Conservation (phyloP, 1,140 invertebrate species). For the Argopecten irradians region DNA sequence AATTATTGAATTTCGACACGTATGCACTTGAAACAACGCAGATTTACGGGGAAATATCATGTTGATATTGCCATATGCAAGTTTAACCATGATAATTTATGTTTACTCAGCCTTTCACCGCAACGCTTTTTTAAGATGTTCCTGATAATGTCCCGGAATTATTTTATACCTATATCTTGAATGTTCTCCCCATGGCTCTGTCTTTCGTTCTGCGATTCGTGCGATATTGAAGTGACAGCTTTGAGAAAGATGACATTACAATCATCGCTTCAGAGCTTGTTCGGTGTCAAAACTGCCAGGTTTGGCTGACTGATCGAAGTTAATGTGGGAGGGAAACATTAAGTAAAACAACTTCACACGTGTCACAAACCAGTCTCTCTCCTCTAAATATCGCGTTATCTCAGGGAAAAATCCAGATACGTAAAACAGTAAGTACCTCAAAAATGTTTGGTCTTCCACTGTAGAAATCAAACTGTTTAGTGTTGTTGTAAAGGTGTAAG, state of each 20-base stretch:
- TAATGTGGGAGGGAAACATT: not conserved
- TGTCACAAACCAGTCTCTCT: not conserved
- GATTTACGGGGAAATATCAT: not conserved
- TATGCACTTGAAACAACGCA: not conserved
- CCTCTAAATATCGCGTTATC: not conserved
- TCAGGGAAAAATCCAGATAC: not conserved
- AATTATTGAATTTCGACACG: not conserved
- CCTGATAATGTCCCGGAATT: not conserved
- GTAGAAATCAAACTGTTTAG: no score
- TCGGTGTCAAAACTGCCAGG: not conserved
- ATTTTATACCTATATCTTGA: not conserved
- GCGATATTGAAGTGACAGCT: not conserved
- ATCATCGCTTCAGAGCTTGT: constrained; percentile 6
- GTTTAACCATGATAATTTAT: not conserved
- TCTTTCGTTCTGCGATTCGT: not conserved
- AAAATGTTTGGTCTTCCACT: no score
- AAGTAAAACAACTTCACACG: not conserved
- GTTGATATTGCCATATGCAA: not conserved
- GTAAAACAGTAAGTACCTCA: not conserved
- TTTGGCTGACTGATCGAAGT: not conserved
- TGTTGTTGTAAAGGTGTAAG: no score
- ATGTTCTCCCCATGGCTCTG: not conserved
- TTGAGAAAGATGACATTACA: not conserved
- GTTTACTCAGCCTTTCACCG: not conserved
- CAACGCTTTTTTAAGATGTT: not conserved